Base-by-base conservation (phyloP, 2,113 vertebrate species). In the Phaethornis superciliosus region DNA sequence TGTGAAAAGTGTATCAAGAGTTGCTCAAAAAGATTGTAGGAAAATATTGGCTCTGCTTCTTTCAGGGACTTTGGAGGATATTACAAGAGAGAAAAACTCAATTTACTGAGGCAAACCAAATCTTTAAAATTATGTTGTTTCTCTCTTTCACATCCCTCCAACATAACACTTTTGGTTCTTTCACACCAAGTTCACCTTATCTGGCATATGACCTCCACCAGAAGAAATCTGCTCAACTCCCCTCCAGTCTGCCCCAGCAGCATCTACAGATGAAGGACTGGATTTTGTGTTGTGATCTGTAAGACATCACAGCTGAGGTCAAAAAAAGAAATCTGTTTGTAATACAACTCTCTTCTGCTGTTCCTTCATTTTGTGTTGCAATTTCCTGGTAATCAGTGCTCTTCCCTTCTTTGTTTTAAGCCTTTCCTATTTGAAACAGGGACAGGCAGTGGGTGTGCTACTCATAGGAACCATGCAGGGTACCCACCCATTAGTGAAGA, bases 391-490 rank as follows among this genome's bases (percentile, higher is more conserved):
- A 96, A 95, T 96, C 68, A 95, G 49, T 17, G 79, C 22, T 91
- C 80, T 97, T 95, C 89, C 94, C 88, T 91, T 58, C 89, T 96
- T 95, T 96, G 93, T 97, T 95, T 90, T 78, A 93, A 93, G 93
- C 85, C 49, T 65, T 95, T 96, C 96, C 95, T 91, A 90, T 89
- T 71, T 86, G 82, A 81, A 89, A 76, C 3, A 0, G 92, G 82
- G 76, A 92, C 58, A 90, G 85, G 76, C 83, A 90, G 52, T 93
- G 93, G 82, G 85, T 92, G 88, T 95, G 94, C 92, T 75, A 19
- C 2, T 1, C 85, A 64, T 16, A 83, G 88, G 91, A 96, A 95
- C 88, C 52, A 23, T 12, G 68, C 2, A 3, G 56, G 46, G 76
- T 79, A 90, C 70, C 91, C 85, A 91, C 93, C 95, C 92, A 79